A percentile compares a stretch with the other conserved stretches of the same genome.
Conservation (phyloP, 2,797 vertebrate genomes). For the Austrolebias charrua region DNA sequence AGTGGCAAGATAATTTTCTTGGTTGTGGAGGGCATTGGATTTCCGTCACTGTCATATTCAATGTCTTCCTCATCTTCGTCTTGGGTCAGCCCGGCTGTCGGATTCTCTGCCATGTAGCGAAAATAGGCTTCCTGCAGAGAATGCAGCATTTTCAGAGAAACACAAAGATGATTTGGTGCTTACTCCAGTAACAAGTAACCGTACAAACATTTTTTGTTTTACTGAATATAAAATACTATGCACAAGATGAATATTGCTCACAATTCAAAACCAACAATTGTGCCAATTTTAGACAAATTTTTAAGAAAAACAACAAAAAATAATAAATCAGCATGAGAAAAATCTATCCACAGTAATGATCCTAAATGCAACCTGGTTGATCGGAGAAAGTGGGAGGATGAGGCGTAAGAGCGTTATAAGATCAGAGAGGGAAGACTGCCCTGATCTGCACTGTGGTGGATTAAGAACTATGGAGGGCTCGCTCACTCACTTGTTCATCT, state of each 20-base stretch:
- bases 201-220: neutral
- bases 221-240: neutral
- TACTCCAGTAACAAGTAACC: neutral
- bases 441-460: slow-evolving; percentile 65
- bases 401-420: slow-evolving; percentile 14
- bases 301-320: slow-evolving; percentile 9
- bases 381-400: slow-evolving; percentile 22
- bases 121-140: slow-evolving; percentile 98
- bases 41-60: slow-evolving; percentile 98
- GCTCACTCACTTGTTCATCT: slow-evolving; percentile 99
- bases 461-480: slow-evolving; percentile 83
- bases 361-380: slow-evolving; percentile 48
- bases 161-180: slow-evolving; percentile 7
- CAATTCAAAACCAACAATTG: slow-evolving; percentile 14
- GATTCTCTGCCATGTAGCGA: slow-evolving; percentile 99
- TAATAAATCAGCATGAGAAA: slow-evolving; percentile 12
- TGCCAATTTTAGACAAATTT: neutral
- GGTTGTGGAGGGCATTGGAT: slow-evolving; percentile 88
- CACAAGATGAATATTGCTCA: neutral
- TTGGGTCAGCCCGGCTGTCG: slow-evolving; percentile 91
- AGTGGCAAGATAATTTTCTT: slow-evolving; percentile 98
- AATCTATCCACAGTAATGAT: slow-evolving; percentile 22
- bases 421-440: slow-evolving; percentile 44
- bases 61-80: slow-evolving; percentile 96
- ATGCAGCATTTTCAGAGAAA: slow-evolving; percentile 56